Evolutionary conservation across 2,888 invertebrate species (phyloP).

Genomic region (Morpho helenor): DNA sequence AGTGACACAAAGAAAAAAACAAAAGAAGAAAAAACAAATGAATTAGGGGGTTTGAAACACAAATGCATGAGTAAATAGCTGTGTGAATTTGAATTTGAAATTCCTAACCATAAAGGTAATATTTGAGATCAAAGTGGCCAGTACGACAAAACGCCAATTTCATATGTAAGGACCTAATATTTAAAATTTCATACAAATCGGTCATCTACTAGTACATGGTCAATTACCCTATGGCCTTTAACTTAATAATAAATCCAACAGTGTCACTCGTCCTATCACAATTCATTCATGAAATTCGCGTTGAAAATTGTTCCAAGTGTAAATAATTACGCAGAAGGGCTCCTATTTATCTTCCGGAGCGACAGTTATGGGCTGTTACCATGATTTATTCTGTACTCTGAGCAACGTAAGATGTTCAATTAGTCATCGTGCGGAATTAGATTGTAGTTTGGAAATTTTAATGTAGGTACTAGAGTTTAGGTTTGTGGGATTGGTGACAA

Average conservation of each 20-base stretch:
- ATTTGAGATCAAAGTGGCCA: no score
- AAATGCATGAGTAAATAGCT: no score
- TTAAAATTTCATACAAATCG: no score
- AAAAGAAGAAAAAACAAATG: no score
- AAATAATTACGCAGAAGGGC: constrained; percentile 17
- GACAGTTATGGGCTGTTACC: constrained; percentile 18
- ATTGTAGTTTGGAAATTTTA: constrained; percentile 2
- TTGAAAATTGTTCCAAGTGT: constrained; percentile 6
- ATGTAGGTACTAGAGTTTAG: neutral
- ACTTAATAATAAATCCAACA: neutral
- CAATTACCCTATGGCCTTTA: no score
- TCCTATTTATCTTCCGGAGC: constrained; percentile 11
- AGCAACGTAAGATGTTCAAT: constrained; percentile 6
- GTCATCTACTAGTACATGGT: no score
- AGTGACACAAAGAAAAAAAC: no score
- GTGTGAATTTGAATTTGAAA: no score
- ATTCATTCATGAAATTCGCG: constrained; percentile 14
- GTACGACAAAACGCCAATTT: no score
- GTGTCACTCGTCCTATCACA: constrained; percentile 3
- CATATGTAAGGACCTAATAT: no score
- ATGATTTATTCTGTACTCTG: constrained; percentile 16
- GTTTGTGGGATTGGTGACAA: neutral
- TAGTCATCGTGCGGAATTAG: constrained; percentile 10
- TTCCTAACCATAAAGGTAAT: no score
- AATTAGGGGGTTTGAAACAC: no score